These are phyloP conservation scores for Danio rerio DNA, from an alignment of 2,113 vertebrate genomes.

Conservation along the genomic window GRCz12tu NC_133182.1:53526501-53527000, in stretches of 20 bases:
- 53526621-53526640: slow-evolving; percentile 16
- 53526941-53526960: slow-evolving; percentile 28
- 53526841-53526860: background rate
- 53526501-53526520: background rate
- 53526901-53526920: slow-evolving; percentile 54
- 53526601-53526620: background rate
- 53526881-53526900: background rate
- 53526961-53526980: background rate
- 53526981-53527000: background rate
- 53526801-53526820: background rate
- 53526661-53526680: slow-evolving; percentile 1
- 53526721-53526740: slow-evolving; percentile 50
- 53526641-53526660: slow-evolving; percentile 37
- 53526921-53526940: slow-evolving; percentile 46
- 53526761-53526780: slow-evolving; percentile 49
- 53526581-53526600: slow-evolving; percentile 16
- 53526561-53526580: background rate
- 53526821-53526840: background rate
- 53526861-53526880: slow-evolving; percentile 3
- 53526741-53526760: slow-evolving; percentile 52
- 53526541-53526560: background rate
- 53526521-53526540: background rate
- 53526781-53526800: slow-evolving; percentile 13
- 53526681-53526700: slow-evolving; percentile 21
- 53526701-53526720: slow-evolving; percentile 41